Evolutionary conservation across 2,113 vertebrate species (phyloP), one percentile per base, ranked within the genome.

Genomic region (Montifringilla adamsi): DNA sequence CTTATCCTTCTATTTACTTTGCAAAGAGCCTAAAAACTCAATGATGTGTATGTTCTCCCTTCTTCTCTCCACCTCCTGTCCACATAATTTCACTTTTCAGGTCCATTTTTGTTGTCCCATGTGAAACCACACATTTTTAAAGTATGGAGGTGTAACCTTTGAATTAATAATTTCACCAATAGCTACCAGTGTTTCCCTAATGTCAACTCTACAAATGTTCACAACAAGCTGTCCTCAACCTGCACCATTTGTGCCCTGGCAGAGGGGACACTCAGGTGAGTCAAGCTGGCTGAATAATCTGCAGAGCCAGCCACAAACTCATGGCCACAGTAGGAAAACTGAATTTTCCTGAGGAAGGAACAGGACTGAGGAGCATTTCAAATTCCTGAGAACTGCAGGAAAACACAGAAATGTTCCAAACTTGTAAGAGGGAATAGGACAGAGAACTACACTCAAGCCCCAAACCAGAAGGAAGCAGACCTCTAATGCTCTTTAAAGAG

Each of bases 1-100:
- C 16, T 72, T 68, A 17, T 16, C 10, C 19, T 64, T 68, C 15
- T 7, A 47, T 35, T 79, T 56, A 41, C 43, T 63, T 46, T n/a
- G 55, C 5, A 53, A 74, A 83, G 9, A 9, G 27, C 12, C 46
- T 83, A 50, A 9, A 50, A 49, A 58, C 67, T 66, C 68, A 35
- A 46, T 6, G 4, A 68, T 1, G 0, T 5, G 0, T 3, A 43
- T 4, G 2, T 53, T 79, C 24, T 41, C 27, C 20, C 43, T 66
- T 23, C 63, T 72, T 76, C 33, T 64, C 33, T 64, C 53, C 31
- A 44, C 19, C 11, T 56, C 37, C 49, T 72, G 53, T 37, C 46
- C 33, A 39, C 8, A 74, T 9, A 7, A 31, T 27, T 59, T 70
- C 30, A 76, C 33, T 46, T 78, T 82, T 56, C 49, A 55, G 22